These are phyloP conservation scores for Rugalucina vietnamica DNA, from an alignment of 2,888 invertebrate species.

Conservation along the genomic window DNA sequence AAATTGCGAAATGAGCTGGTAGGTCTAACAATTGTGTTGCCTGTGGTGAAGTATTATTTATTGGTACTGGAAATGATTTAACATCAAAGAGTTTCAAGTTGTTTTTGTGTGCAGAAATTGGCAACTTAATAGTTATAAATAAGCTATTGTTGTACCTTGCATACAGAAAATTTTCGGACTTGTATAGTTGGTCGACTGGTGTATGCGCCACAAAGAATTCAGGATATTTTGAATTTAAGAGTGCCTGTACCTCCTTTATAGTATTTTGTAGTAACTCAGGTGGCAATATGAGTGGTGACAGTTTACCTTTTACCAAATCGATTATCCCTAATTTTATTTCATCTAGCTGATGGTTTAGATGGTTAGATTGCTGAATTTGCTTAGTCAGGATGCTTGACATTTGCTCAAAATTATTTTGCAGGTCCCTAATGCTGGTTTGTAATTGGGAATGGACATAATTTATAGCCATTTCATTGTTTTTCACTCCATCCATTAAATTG, in stretches of 20 bases:
- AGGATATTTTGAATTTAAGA: neutral
- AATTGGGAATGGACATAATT: slow-evolving; percentile 23
- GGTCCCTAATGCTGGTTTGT: neutral
- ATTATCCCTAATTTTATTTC: neutral
- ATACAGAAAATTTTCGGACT: neutral
- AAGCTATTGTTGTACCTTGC: neutral
- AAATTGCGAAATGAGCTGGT: neutral
- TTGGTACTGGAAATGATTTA: neutral
- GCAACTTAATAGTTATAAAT: slow-evolving; percentile 5
- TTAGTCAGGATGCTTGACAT: neutral
- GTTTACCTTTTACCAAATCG: neutral
- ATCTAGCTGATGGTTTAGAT: slow-evolving; percentile 5
- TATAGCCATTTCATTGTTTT: slow-evolving; percentile 38
- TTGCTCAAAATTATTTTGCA: slow-evolving; percentile 7
- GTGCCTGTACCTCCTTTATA: neutral
- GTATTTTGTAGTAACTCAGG: neutral
- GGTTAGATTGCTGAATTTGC: slow-evolving; percentile 4
- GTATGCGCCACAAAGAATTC: neutral
- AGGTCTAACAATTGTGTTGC: neutral
- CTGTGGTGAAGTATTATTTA: neutral
- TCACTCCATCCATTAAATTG: slow-evolving; percentile 28
- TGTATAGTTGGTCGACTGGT: neutral
- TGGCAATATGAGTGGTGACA: neutral
- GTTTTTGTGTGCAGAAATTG: neutral
- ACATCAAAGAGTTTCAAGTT: neutral